Percentiles rank a stretch among this genome's conserved stretches.
Conservation (phyloP, 2,888 invertebrate species). For the Kryphioiulus occultus region DNA sequence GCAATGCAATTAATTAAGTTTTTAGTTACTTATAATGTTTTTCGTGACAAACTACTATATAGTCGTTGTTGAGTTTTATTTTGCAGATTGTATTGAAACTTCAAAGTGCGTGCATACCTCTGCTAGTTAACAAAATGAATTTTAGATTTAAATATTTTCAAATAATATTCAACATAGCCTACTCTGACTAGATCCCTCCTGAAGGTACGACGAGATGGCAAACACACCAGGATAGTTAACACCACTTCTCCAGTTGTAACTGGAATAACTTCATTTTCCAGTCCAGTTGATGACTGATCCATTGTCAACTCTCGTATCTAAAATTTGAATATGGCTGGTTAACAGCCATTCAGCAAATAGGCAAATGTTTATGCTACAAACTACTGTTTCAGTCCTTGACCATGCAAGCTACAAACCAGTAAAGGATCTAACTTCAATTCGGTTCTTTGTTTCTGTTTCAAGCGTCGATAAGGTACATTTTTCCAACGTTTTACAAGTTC, state of each 20-base stretch:
- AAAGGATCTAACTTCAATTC: not conserved
- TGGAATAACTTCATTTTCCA: not conserved
- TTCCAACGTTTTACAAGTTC: slow-evolving; percentile 45
- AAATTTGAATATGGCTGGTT: not conserved
- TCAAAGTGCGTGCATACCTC: too few species aligned
- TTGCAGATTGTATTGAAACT: too few species aligned
- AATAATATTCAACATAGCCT: not conserved
- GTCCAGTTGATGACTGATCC: not conserved
- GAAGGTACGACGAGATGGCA: not conserved
- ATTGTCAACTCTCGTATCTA: not conserved
- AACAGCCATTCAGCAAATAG: not conserved
- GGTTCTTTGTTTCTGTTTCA: not conserved
- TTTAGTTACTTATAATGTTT: too few species aligned
- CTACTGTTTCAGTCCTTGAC: not conserved
- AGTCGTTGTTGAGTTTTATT: too few species aligned
- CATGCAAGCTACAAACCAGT: not conserved
- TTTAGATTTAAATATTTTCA: too few species aligned
- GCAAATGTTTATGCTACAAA: not conserved
- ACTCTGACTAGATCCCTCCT: not conserved
- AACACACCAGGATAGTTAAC: slow-evolving; percentile 9
- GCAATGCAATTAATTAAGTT: not conserved
- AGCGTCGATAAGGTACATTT: not conserved
- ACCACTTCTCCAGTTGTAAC: slow-evolving; percentile 19
- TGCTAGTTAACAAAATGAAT: too few species aligned
- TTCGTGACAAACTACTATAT: too few species aligned